These are phyloP conservation scores for Mantis religiosa DNA, from an alignment of 2,888 invertebrate species.

Conservation along the genomic window DNA sequence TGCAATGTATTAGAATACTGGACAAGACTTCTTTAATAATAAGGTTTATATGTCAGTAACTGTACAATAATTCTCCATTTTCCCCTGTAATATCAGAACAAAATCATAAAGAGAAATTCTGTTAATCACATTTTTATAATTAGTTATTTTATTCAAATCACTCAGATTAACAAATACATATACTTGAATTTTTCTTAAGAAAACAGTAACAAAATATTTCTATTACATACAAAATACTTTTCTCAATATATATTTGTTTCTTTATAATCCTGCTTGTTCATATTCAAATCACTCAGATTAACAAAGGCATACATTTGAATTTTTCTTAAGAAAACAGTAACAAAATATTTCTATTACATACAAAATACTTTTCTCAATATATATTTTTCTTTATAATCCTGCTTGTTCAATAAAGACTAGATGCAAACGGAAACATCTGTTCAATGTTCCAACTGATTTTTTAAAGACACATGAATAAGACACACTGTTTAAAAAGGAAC, in stretches of 20 bases:
- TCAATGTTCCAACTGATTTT: background rate
- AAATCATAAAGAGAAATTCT: background rate
- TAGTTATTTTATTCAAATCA: background rate
- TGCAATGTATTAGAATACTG: no score
- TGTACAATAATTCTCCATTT: no score
- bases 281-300: background rate
- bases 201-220: background rate
- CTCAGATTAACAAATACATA: background rate
- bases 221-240: constrained; percentile 24
- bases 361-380: constrained; percentile 32
- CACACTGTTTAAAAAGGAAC: background rate
- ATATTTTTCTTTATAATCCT: background rate
- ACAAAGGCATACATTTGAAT: constrained; percentile 14
- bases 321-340: background rate
- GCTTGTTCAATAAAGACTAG: background rate
- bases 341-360: background rate
- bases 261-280: no score
- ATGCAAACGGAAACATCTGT: background rate
- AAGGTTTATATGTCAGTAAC: no score
- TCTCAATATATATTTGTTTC: constrained; percentile 29
- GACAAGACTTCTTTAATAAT: no score
- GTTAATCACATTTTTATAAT: background rate
- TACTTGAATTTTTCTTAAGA: constrained; percentile 16
- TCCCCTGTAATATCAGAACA: background rate
- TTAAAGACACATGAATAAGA: background rate